Conservation (phyloP, 2,797 vertebrate species). For the Anniella stebbinsi region DNA sequence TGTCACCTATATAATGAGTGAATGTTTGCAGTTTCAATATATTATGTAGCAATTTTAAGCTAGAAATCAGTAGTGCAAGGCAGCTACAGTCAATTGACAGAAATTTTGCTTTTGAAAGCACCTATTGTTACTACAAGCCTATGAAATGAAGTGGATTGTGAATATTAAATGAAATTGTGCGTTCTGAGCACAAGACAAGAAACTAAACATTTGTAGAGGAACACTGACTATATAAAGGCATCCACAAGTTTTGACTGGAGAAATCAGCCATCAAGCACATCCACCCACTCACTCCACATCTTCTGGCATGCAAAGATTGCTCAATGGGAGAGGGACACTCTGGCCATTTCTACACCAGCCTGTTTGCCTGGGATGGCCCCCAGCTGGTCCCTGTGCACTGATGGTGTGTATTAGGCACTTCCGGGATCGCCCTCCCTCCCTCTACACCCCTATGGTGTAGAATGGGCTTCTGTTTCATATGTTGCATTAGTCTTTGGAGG, state of each 20-base stretch:
- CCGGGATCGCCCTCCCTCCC: no score
- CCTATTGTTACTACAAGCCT: neutral
- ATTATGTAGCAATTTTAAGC: neutral
- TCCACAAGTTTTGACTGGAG: neutral
- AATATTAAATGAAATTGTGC: neutral
- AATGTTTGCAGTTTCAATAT: neutral
- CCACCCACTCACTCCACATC: neutral
- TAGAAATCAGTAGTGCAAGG: neutral
- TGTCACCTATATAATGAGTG: conserved; percentile 47
- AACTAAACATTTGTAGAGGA: neutral
- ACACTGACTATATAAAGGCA: neutral
- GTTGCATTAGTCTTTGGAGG: neutral
- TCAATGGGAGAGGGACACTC: neutral
- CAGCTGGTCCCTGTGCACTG: no score
- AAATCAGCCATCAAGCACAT: neutral
- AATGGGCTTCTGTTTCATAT: neutral
- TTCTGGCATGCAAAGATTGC: neutral
- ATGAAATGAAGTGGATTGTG: neutral
- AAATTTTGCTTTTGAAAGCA: conserved; percentile 2
- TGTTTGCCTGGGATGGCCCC: no score
- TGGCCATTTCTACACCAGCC: no score
- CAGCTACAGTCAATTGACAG: neutral
- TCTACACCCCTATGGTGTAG: no score
- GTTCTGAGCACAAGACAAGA: neutral
- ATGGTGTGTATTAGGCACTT: no score